phyloP scores from a whole-genome alignment of 1,140 invertebrate species.

The Colletes gigas region DNA sequence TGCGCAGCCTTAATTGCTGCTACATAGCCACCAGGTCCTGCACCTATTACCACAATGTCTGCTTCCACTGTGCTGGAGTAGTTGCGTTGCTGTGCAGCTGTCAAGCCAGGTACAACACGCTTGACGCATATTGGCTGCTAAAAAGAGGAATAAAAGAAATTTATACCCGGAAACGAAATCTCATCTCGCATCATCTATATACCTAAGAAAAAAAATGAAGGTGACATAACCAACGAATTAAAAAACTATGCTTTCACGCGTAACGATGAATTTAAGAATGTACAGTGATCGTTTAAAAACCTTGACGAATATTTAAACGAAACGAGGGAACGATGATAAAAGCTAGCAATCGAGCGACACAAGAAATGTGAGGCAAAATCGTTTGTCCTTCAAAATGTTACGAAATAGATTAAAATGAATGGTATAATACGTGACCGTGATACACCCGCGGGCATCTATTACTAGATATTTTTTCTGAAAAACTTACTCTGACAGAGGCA shows the following conservation, averaged over 20 bases:
- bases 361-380: not conserved
- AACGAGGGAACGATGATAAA: not conserved
- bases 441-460: not conserved
- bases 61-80: conserved; percentile 90
- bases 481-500: conserved; percentile 75
- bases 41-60: conserved; percentile 98
- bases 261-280: conserved; percentile 5
- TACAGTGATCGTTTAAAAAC: not conserved
- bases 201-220: not conserved
- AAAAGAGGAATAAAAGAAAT: not conserved
- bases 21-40: conserved; percentile 99
- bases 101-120: conserved; percentile 70
- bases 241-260: not conserved
- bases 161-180: not conserved
- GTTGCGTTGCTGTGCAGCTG: conserved; percentile 72
- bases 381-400: conserved; percentile 57
- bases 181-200: not conserved
- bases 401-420: conserved; percentile 55
- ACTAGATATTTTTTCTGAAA: not conserved
- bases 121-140: conserved; percentile 76
- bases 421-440: not conserved
- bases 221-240: conserved; percentile 54
- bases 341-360: not conserved
- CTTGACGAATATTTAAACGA: too few relatives aligned
- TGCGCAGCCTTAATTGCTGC: conserved; percentile 99